phyloP scores from a whole-genome alignment of 2,113 vertebrate genomes.

The Laterallus jamaicensis region DNA sequence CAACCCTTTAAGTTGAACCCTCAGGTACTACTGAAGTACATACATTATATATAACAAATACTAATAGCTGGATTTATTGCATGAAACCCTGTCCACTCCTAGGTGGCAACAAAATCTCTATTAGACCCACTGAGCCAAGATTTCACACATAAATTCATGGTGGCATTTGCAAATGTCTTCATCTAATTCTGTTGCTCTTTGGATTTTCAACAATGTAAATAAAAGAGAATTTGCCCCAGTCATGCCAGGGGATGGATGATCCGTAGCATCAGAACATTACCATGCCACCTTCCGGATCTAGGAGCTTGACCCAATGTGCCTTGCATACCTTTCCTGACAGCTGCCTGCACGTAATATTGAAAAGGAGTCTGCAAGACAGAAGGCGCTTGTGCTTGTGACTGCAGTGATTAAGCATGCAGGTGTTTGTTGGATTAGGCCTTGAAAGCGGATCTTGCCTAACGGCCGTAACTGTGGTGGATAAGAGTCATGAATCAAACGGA shows the following conservation, averaged over 20 bases:
- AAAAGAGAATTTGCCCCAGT: neutral
- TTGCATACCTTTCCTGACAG: neutral
- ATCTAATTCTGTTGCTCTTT: neutral
- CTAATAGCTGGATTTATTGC: neutral
- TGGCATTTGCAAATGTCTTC: neutral
- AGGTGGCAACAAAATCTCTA: neutral
- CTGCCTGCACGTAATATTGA: neutral
- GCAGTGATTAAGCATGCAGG: constrained; percentile 33
- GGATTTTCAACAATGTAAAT: rapidly evolving
- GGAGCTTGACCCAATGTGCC: neutral
- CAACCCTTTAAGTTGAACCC: neutral
- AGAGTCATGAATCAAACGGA: constrained; percentile 29
- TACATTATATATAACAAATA: neutral
- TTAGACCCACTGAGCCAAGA: neutral
- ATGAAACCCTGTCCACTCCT: neutral
- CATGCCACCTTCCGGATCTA: neutral
- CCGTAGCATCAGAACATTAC: neutral
- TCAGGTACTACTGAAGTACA: neutral
- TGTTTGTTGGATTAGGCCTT: constrained; percentile 35
- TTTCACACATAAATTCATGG: neutral
- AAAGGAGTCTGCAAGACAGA: neutral
- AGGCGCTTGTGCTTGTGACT: neutral
- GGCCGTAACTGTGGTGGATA: neutral
- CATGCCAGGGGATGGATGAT: neutral
- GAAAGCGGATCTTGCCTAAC: neutral